phyloP scores from a whole-genome alignment of 2,797 vertebrate genomes.

The Argya squamiceps region DNA sequence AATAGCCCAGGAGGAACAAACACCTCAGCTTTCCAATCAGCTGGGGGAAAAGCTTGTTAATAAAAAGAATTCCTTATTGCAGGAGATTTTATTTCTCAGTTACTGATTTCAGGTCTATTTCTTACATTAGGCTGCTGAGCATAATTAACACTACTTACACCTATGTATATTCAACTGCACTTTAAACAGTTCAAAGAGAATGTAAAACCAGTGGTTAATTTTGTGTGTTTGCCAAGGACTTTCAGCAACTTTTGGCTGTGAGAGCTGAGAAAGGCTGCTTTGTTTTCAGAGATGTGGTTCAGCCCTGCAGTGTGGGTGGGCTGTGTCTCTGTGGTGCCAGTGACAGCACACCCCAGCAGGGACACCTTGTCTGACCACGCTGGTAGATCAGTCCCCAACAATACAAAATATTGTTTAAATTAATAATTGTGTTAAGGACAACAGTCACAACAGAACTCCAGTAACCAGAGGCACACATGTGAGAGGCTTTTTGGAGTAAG shows the following conservation, averaged over 20 bases:
- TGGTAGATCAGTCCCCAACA: neutral
- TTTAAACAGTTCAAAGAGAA: neutral
- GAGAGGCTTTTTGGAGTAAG: neutral
- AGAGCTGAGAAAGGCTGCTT: neutral
- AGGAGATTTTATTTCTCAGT: neutral
- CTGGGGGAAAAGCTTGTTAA: neutral
- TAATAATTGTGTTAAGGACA: neutral
- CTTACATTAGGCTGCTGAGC: neutral
- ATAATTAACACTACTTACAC: neutral
- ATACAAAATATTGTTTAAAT: fast-evolving
- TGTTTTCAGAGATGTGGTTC: neutral
- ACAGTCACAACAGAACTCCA: neutral
- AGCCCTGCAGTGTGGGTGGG: neutral
- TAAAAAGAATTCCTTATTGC: neutral
- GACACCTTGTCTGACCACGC: neutral
- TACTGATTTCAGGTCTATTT: neutral
- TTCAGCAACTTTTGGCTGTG: neutral
- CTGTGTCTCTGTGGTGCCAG: neutral
- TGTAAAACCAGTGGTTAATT: neutral
- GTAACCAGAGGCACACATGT: fast-evolving
- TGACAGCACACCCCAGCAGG: neutral
- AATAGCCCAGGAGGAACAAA: neutral
- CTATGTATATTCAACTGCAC: neutral
- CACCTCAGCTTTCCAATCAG: neutral
- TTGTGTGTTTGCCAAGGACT: neutral